phyloP scores from a whole-genome alignment of 2,888 invertebrate species.

The Tillus elongatus region DNA sequence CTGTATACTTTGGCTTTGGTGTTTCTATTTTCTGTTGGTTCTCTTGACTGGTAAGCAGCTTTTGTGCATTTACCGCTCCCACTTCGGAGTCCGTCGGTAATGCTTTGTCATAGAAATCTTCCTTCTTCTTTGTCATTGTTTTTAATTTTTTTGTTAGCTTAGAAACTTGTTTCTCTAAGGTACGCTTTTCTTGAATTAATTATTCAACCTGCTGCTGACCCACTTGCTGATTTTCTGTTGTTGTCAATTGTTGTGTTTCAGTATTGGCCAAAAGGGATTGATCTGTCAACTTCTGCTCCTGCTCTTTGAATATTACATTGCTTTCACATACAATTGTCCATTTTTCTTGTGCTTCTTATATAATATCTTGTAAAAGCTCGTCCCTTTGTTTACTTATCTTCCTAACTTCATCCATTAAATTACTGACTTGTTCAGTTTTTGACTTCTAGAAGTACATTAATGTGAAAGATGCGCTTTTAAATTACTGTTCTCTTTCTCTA shows the following conservation, averaged over 20 bases:
- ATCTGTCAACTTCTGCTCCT: slow-evolving; percentile 52
- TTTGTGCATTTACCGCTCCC: too few species aligned
- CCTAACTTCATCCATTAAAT: slow-evolving; percentile 38
- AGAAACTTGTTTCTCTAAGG: slow-evolving; percentile 47
- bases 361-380: slow-evolving; percentile 52
- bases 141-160: slow-evolving; percentile 50
- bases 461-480: slow-evolving; percentile 28
- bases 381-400: slow-evolving; percentile 49
- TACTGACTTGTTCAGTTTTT: slow-evolving; percentile 40
- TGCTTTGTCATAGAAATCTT: slow-evolving; percentile 56
- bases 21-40: too few species aligned
- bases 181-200: slow-evolving; percentile 44
- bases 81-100: too few species aligned
- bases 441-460: not conserved
- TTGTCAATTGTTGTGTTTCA: slow-evolving; percentile 66
- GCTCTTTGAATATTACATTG: slow-evolving; percentile 47
- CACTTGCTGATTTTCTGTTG: slow-evolving; percentile 36
- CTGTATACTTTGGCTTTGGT: too few species aligned
- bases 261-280: slow-evolving; percentile 66
- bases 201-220: slow-evolving; percentile 39
- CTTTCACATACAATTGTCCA: slow-evolving; percentile 49
- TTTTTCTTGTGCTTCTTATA: slow-evolving; percentile 46
- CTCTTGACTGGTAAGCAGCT: too few species aligned
- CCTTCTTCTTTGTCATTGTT: slow-evolving; percentile 53
- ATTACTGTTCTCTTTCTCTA: slow-evolving; percentile 55